Percentiles rank a stretch among this genome's conserved stretches.
Evolutionary conservation across 2,113 vertebrate species (phyloP).

Genomic region (Rallus limicola): DNA sequence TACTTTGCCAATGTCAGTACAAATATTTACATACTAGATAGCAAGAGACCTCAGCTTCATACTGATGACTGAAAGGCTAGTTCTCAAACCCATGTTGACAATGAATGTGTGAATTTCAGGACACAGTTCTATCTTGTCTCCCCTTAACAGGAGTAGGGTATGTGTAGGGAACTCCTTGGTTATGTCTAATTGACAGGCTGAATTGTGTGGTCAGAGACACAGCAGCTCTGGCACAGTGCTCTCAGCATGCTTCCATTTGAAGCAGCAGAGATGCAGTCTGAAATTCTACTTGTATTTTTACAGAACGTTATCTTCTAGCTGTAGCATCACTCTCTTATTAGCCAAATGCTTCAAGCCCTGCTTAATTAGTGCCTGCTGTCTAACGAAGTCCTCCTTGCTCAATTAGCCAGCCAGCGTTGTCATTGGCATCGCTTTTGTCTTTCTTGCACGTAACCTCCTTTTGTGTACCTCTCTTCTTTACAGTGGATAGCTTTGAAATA

Average conservation of each 20-base stretch:
- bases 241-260: background rate
- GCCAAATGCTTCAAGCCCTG: background rate
- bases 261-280: background rate
- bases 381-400: background rate
- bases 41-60: background rate
- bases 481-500: conserved; percentile 98
- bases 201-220: background rate
- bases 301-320: background rate
- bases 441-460: conserved; percentile 17
- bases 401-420: background rate
- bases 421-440: background rate
- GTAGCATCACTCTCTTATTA: background rate
- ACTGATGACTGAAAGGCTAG: background rate
- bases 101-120: background rate
- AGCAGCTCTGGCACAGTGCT: background rate
- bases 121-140: background rate
- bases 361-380: background rate
- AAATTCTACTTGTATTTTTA: background rate
- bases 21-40: background rate
- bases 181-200: background rate
- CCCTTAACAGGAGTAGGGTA: background rate
- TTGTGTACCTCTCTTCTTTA: conserved; percentile 64
- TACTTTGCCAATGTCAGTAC: background rate
- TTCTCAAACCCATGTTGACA: background rate
- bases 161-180: background rate